Evolutionary conservation across 2,888 invertebrate genomes (phyloP), one percentile per base, ranked within the genome.

Genomic region (Cataglyphis rosenhaueri): DNA sequence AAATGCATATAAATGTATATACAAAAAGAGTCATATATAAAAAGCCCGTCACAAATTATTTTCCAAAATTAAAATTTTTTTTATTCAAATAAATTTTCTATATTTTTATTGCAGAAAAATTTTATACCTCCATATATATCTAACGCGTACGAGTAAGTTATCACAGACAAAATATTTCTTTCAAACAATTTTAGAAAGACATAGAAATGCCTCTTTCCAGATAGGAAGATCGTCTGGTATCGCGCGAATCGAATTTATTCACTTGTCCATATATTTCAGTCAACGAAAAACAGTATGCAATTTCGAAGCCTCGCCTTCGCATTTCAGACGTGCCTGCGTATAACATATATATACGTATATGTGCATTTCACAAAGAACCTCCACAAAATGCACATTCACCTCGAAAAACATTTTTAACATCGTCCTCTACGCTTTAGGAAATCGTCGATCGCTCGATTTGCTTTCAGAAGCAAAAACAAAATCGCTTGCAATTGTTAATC

Each of bases 241-340:
- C 5, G 38, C n/a, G 55, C 32, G 25, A 65, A 66, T 66, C n/a
- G 3, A 66, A 76, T 76, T 76, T 76, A 66, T 76, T 76, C n/a
- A 25, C 55, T 29, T 76, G 38, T 66, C 38, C 75, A 9, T 41
- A 38, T 64, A 74, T 48, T 75, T 15, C 9, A 65, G 65, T 55
- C n/a, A n/a, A 76, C 38, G 21, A 62, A 66, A 76, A 76, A 41
- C 55, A 76, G 38, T 66, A 41, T 38, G 66, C 76, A 76, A 76
- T 66, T 29, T 76, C 29, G 55, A 66, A 76, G 55, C 29, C n/a
- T 52, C 55, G 66, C 52, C 52, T 38, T 6, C n/a, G 15, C 55
- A 66, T 76, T 76, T 76, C 38, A 38, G 65, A 55, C 65, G 9
- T 65, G 18, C 29, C 15, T 55, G 55, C 25, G 55, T 55, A 29